These are phyloP conservation scores for Myripristis jacobus DNA, from an alignment of 2,797 vertebrate species.

Conservation along the genomic window DNA sequence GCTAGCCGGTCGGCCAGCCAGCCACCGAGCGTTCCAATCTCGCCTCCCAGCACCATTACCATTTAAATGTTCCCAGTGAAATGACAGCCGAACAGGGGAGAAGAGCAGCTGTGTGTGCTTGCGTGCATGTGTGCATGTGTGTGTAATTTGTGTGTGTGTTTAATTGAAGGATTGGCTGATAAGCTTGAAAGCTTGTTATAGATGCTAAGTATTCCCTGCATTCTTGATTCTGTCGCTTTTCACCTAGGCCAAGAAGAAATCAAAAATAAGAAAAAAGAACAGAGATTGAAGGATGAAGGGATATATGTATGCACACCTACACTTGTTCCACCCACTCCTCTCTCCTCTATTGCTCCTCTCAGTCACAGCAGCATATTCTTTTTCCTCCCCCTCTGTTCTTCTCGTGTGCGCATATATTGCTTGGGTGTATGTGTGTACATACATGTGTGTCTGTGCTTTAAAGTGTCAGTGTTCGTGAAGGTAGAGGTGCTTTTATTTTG, in stretches of 20 bases:
- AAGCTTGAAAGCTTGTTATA: conserved; percentile 76
- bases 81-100: conserved; percentile 62
- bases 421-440: conserved; percentile 2
- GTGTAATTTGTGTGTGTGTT: conserved; percentile 50
- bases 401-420: conserved; percentile 19
- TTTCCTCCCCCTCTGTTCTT: conserved; percentile 50
- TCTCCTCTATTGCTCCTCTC: conserved; percentile 54
- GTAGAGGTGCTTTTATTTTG: conserved; percentile 52
- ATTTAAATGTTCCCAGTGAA: conserved; percentile 77
- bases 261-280: conserved; percentile 25
- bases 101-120: conserved; percentile 24
- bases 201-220: conserved; percentile 66
- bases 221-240: conserved; percentile 57
- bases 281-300: conserved; percentile 48
- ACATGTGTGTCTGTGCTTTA: conserved; percentile 7
- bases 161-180: conserved; percentile 73
- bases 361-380: conserved; percentile 55
- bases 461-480: conserved; percentile 35
- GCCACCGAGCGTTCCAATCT: conserved; percentile 63
- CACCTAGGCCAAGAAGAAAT: conserved; percentile 47
- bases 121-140: conserved; percentile 9
- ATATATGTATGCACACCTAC: conserved; percentile 72
- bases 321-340: conserved; percentile 69
- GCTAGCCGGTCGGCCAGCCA: conserved; percentile 37
- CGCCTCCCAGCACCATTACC: conserved; percentile 70